phyloP scores from a whole-genome alignment of 2,113 vertebrate species.

The Macrotus californicus region DNA sequence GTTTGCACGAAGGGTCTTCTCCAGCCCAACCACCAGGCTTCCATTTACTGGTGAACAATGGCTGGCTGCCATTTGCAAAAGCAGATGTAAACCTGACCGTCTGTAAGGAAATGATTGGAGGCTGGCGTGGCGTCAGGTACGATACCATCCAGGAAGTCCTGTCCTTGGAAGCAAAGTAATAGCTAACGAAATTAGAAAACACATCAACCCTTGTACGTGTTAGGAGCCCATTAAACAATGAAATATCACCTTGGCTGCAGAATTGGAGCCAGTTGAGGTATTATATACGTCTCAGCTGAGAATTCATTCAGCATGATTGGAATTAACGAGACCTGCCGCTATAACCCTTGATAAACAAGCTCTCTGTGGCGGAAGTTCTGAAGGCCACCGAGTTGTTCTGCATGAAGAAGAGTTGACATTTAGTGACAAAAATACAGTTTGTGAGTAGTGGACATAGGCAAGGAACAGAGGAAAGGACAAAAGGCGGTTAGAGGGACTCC shows the following conservation, averaged over 20 bases:
- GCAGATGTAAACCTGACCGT: constrained; percentile 26
- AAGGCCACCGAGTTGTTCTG: constrained; percentile 72
- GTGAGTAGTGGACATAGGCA: constrained; percentile 29
- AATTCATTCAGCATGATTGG: constrained; percentile 58
- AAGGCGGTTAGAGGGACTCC: not conserved
- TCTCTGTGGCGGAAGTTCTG: constrained; percentile 69
- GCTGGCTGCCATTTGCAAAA: constrained; percentile 29
- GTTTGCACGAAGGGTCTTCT: not conserved
- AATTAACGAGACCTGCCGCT: constrained; percentile 69
- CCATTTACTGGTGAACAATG: not conserved
- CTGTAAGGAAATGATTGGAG: not conserved
- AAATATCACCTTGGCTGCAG: constrained; percentile 62
- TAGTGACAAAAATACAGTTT: constrained; percentile 57
- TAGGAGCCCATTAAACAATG: constrained; percentile 55
- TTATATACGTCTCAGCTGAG: constrained; percentile 57
- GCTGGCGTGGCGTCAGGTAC: constrained; percentile 26
- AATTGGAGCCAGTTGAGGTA: constrained; percentile 60
- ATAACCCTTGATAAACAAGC: constrained; percentile 73
- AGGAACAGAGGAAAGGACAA: not conserved
- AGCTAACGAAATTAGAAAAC: constrained; percentile 66
- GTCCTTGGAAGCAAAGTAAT: constrained; percentile 47
- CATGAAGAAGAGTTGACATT: constrained; percentile 72
- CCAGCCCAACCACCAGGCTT: not conserved
- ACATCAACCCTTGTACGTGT: constrained; percentile 19
- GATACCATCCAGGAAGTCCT: constrained; percentile 26